Conservation (phyloP, 1,140 invertebrate genomes). For the Paramacrobiotus metropolitanus region DNA sequence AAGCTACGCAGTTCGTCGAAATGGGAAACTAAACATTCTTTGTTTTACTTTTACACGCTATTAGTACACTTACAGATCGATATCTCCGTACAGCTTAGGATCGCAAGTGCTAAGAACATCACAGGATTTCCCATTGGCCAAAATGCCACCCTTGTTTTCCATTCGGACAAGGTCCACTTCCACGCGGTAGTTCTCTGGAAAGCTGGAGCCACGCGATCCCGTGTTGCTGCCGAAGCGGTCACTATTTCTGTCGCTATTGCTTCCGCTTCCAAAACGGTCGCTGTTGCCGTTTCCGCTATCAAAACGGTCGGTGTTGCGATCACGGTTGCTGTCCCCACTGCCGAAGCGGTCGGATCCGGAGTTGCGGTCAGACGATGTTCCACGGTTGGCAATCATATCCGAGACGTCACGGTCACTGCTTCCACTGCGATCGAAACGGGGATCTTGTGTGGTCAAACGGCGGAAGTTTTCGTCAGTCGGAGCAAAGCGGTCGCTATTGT, state of each 20-base stretch:
- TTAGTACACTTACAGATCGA: neutral
- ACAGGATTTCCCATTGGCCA: neutral
- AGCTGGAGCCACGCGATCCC: neutral
- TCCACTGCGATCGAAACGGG: too few relatives aligned
- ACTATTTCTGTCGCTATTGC: neutral
- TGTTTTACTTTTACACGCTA: too few relatives aligned
- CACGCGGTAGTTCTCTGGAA: neutral
- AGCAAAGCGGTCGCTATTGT: too few relatives aligned
- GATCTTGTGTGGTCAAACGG: too few relatives aligned
- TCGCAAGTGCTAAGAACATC: slow-evolving; percentile 1
- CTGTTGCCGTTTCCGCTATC: too few relatives aligned
- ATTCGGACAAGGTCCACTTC: neutral
- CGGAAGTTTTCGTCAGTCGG: too few relatives aligned
- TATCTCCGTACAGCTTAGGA: neutral
- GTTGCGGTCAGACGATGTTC: neutral
- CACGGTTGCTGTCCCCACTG: neutral
- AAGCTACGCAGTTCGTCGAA: neutral
- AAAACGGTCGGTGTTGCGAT: neutral
- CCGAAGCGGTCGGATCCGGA: too few relatives aligned
- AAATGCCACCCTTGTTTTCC: neutral
- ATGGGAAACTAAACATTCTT: neutral
- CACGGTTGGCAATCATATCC: neutral
- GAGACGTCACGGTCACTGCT: neutral
- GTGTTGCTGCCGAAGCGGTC: neutral
- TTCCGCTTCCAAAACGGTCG: neutral